Conservation (phyloP, 2,113 vertebrate genomes). For the Chascanopsetta lugubris region DNA sequence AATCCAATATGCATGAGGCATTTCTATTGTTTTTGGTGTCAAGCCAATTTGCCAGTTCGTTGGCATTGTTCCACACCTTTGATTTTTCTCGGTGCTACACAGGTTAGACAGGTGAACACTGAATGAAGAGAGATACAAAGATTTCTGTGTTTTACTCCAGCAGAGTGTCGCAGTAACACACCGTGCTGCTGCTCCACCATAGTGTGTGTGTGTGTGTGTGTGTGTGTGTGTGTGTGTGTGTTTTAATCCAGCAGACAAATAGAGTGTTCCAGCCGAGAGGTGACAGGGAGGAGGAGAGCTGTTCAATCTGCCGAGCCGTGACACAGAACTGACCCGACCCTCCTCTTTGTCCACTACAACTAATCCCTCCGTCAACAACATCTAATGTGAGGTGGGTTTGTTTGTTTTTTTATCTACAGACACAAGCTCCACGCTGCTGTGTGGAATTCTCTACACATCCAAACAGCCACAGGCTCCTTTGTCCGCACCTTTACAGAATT, state of each 20-base stretch:
- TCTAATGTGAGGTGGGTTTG: neutral
- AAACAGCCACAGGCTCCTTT: neutral
- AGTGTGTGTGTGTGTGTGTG: too few relatives aligned
- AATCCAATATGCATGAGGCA: too few relatives aligned
- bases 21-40: too few relatives aligned
- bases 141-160: neutral
- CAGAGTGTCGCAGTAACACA: neutral
- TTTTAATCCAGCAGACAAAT: conserved; percentile 19
- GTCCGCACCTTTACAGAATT: too few relatives aligned
- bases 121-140: neutral
- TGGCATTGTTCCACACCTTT: too few relatives aligned
- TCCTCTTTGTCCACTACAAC: conserved; percentile 24
- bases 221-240: too few relatives aligned
- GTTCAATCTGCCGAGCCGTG: conserved; percentile 25
- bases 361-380: conserved; percentile 8
- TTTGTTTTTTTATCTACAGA: conserved; percentile 1
- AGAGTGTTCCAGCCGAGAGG: conserved; percentile 8
- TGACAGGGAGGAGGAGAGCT: conserved; percentile 18
- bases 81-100: too few relatives aligned
- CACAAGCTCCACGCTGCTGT: neutral
- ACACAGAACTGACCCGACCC: conserved; percentile 12
- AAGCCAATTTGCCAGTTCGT: too few relatives aligned
- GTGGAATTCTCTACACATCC: too few relatives aligned
- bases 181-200: neutral
- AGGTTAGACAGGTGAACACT: too few relatives aligned